Conservation (phyloP, 2,113 vertebrate genomes). For the Notiomystis cincta region DNA sequence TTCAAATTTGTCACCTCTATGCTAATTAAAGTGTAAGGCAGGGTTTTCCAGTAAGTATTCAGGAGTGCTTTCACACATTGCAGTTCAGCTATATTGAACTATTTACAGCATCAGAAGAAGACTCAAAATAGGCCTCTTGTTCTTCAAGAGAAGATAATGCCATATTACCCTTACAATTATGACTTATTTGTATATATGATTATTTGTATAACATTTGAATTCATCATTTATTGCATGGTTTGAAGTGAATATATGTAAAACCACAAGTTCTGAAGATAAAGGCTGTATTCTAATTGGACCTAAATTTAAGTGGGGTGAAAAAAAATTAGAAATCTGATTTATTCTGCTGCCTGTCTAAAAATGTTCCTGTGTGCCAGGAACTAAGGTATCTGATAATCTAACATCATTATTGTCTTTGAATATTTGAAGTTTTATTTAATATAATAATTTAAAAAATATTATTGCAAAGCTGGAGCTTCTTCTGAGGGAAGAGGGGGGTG, state of each 20-base stretch:
- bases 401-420: background rate
- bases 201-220: background rate
- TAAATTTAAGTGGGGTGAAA: background rate
- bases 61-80: background rate
- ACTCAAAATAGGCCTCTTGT: background rate
- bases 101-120: background rate
- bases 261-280: background rate
- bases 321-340: background rate
- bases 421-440: background rate
- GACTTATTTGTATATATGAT: background rate
- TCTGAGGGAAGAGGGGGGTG: background rate
- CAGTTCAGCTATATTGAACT: background rate
- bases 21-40: background rate
- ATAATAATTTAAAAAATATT: background rate
- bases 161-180: background rate
- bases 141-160: background rate
- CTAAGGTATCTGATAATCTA: background rate
- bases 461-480: background rate
- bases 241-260: background rate
- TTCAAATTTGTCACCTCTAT: background rate
- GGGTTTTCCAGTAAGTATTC: background rate
- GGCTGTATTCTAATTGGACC: background rate
- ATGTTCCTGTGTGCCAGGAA: background rate
- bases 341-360: background rate
- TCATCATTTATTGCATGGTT: background rate